phyloP scores from a whole-genome alignment of 1,140 invertebrate species.

The Scaptomyza graminum region DNA sequence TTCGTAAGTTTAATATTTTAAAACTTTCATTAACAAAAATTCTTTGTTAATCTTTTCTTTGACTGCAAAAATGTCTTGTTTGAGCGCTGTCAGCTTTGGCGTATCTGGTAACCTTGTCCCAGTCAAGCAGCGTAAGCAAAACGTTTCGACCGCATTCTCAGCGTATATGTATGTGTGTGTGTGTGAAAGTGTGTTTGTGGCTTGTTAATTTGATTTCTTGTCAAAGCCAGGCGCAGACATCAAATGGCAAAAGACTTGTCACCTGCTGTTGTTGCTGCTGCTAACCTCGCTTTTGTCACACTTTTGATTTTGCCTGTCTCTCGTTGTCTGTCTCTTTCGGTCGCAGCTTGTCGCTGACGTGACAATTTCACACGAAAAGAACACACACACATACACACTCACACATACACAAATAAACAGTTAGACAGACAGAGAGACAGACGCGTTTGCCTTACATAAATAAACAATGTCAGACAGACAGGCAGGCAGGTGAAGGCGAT shows the following conservation, averaged over 20 bases:
- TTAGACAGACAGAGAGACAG: conserved; percentile 26
- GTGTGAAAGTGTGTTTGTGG: conserved; percentile 23
- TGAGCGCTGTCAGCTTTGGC: not conserved
- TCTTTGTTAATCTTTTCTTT: not conserved
- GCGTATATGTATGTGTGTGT: not conserved
- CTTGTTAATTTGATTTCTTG: conserved; percentile 75
- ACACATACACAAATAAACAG: conserved; percentile 10
- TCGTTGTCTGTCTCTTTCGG: conserved; percentile 30
- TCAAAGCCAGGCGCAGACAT: conserved; percentile 58
- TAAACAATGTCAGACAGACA: conserved; percentile 60
- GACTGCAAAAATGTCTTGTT: not conserved
- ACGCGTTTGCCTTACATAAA: conserved; percentile 56
- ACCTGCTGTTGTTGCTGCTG: conserved; percentile 15
- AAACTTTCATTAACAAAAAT: not conserved
- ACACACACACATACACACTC: conserved; percentile 30
- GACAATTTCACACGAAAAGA: conserved; percentile 72
- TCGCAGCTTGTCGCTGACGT: conserved; percentile 63
- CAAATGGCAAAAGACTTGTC: conserved; percentile 49
- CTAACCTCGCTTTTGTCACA: conserved; percentile 46
- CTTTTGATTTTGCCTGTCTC: conserved; percentile 60
- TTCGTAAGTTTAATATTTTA: no score
- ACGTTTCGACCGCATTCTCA: conserved; percentile 44
- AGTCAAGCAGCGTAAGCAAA: conserved; percentile 30
- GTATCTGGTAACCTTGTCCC: conserved; percentile 1
- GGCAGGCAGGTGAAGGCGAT: conserved; percentile 14